Base-by-base conservation (phyloP, 2,797 vertebrate genomes). In the Ispidina picta region DNA sequence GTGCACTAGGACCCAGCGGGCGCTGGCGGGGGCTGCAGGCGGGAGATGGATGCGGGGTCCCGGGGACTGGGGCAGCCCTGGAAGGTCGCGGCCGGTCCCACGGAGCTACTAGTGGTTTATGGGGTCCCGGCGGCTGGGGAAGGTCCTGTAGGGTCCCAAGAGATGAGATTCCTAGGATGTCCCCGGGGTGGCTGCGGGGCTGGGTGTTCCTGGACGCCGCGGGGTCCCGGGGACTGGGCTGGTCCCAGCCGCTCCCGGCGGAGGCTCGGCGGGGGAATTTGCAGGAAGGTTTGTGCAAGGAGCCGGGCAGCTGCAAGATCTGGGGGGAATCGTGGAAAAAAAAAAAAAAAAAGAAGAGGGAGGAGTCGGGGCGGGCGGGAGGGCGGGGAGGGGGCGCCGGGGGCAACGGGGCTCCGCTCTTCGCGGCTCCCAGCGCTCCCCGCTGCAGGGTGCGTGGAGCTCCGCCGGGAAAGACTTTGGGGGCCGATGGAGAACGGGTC, bases 401-500 rank as follows among this genome's bases (percentile, higher is more conserved):
- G 71, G 62, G 31, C n/a, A 56, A 21, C 49, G 73, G 63, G 64
- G 39, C 28, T 12, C 55, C 31, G 33, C 48, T 5, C 22, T 11
- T 54, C 33, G n/a, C 23, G 10, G 31, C 39, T 71, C 20, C 29
- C 46, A n/a, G 8, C 8, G 8, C 8, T 26, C 18, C 39, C 73
- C 29, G 22, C 55, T 28, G 41, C 72, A 83, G 23, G 68, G 60
- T 44, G 70, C 51, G 39, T 60, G 33, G 85, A 54, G 62, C 35
- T 88, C 28, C 10, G 48, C 48, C 48, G 52, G 55, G 54, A 21
- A 12, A 12, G 58, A 58, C 49, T 44, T 11, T 2, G 21, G 37
- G 62, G 19, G 2, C 25, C 35, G 44, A 97, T 97, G 97, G 97
- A 96, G 90, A 97, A 96, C 80, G 52, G 82, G 31, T 95, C 96